phyloP scores from a whole-genome alignment of 2,113 vertebrate genomes.

The Muntiacus muntjak region DNA sequence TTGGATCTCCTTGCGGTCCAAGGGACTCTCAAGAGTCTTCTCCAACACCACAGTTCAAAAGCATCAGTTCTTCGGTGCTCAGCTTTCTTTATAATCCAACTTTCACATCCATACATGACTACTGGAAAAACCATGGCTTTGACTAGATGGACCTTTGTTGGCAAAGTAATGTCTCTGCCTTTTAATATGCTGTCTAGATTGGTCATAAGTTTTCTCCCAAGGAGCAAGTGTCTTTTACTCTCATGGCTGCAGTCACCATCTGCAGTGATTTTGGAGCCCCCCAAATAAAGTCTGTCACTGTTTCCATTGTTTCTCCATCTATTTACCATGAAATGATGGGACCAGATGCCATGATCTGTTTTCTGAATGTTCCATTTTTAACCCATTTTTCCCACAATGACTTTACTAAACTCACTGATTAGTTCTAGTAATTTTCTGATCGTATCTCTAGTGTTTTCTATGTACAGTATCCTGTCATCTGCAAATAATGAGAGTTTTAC shows the following conservation, averaged over 20 bases:
- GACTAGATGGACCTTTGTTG: not conserved
- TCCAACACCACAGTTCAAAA: not conserved
- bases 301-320: not conserved
- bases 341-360: not conserved
- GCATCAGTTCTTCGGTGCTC: not conserved
- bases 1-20: not conserved
- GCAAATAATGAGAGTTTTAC: not conserved
- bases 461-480: not conserved
- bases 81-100: not conserved
- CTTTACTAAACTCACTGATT: not conserved
- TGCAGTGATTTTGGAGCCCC: not conserved
- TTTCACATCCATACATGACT: not conserved
- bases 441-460: not conserved
- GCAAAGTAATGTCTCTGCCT: not conserved
- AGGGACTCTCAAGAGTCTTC: not conserved
- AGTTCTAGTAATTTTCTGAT: not conserved
- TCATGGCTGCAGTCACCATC: not conserved
- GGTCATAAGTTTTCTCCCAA: not conserved
- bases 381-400: not conserved
- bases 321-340: not conserved
- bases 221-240: not conserved
- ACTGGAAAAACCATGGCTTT: not conserved
- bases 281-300: not conserved
- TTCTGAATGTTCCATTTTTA: not conserved
- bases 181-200: not conserved